These are phyloP conservation scores for Streptopelia turtur DNA, from an alignment of 2,797 vertebrate genomes.

Conservation along the genomic window DNA sequence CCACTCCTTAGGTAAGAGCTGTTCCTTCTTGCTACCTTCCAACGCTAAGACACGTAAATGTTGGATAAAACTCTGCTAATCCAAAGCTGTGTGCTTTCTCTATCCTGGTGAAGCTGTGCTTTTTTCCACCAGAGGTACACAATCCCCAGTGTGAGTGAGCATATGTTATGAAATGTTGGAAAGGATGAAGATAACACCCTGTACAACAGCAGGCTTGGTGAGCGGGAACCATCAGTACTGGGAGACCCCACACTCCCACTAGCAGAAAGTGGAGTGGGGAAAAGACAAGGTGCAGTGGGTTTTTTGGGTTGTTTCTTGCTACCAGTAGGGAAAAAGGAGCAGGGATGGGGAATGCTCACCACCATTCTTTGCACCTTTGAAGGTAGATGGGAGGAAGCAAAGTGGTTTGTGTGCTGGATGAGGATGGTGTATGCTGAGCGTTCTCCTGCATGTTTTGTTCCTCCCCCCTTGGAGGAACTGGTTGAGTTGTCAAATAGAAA, in stretches of 20 bases:
- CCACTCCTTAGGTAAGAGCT: not conserved
- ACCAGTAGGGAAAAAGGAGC: not conserved
- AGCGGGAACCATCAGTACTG: not conserved
- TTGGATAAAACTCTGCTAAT: not conserved
- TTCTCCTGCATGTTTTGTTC: not conserved
- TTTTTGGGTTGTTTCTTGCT: not conserved
- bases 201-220: fast-evolving
- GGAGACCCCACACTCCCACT: not conserved
- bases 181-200: not conserved
- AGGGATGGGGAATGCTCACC: not conserved
- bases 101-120: not conserved
- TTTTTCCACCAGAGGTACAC: not conserved
- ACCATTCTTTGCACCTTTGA: not conserved
- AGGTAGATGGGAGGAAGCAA: not conserved
- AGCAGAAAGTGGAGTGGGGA: not conserved
- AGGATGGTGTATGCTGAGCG: not conserved
- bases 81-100: not conserved
- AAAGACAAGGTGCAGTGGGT: fast-evolving
- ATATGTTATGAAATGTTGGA: not conserved
- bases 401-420: not conserved
- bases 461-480: not conserved
- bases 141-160: not conserved
- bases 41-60: not conserved
- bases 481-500: slow-evolving; percentile 52
- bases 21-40: not conserved